These are phyloP conservation scores for Netelia inedita DNA, from an alignment of 2,888 invertebrate genomes.

Conservation along the genomic window DNA sequence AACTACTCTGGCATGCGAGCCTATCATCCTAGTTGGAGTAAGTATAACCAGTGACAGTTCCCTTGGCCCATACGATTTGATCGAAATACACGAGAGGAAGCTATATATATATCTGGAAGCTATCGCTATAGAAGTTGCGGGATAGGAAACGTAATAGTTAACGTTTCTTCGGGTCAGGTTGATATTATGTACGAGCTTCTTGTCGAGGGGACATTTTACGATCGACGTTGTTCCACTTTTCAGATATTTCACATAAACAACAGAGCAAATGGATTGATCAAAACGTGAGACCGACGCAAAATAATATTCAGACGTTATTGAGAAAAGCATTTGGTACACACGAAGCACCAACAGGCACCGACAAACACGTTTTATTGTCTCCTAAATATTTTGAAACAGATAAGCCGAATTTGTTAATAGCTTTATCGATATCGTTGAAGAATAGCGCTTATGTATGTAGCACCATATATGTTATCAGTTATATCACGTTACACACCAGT, in stretches of 20 bases:
- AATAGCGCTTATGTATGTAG: not conserved
- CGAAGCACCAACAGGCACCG: constrained; percentile 20
- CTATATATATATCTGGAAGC: not conserved
- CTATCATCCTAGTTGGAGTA: not conserved
- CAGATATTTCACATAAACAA: constrained; percentile 43
- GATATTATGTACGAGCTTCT: not conserved
- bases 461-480: not conserved
- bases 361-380: not conserved
- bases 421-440: constrained; percentile 30
- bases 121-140: not conserved
- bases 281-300: not conserved
- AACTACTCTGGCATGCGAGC: not conserved
- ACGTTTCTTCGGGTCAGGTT: not conserved
- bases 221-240: constrained; percentile 29
- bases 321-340: constrained; percentile 2
- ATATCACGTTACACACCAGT: no score
- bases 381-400: not conserved
- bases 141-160: not conserved
- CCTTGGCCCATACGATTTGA: not conserved
- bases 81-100: not conserved
- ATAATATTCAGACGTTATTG: not conserved
- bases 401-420: constrained; percentile 19
- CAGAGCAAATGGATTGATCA: constrained; percentile 25
- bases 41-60: not conserved
- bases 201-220: constrained; percentile 29